A percentile compares a stretch with the other conserved stretches of the same genome.
Evolutionary conservation across 1,140 invertebrate species (phyloP).

Genomic region (Drosophila littoralis): DNA sequence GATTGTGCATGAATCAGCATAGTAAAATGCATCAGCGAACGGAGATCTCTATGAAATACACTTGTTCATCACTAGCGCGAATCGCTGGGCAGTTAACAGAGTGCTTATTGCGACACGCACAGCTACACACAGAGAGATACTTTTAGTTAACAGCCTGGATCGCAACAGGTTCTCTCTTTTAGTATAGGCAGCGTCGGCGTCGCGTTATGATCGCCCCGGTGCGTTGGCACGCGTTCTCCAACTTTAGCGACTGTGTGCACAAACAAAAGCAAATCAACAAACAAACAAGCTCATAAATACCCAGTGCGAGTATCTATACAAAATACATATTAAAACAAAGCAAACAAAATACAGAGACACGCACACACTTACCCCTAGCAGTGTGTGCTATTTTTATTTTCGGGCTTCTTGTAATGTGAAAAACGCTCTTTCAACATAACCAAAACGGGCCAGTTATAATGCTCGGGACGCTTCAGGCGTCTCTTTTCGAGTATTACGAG

Average conservation of each 20-base stretch:
- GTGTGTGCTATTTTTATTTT: slow-evolving; percentile 45
- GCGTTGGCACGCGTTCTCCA: slow-evolving; percentile 18
- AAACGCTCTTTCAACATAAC: slow-evolving; percentile 1
- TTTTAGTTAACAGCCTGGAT: slow-evolving; percentile 27
- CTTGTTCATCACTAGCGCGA: neutral
- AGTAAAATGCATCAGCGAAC: neutral
- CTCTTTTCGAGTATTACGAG: slow-evolving; percentile 9
- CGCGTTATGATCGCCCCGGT: slow-evolving; percentile 48
- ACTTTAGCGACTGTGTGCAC: slow-evolving; percentile 11
- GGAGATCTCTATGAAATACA: neutral
- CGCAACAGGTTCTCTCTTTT: slow-evolving; percentile 34
- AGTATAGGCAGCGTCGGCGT: slow-evolving; percentile 51
- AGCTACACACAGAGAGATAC: neutral
- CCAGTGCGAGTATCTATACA: slow-evolving; percentile 17
- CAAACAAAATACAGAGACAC: neutral
- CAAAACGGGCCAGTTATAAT: slow-evolving; percentile 41
- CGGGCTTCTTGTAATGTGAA: slow-evolving; percentile 49
- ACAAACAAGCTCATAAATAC: slow-evolving; percentile 36
- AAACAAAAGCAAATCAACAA: slow-evolving; percentile 15
- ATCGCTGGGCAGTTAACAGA: slow-evolving; percentile 20
- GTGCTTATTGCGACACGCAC: slow-evolving; percentile 6
- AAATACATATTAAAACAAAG: slow-evolving; percentile 25
- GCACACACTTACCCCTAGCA: neutral
- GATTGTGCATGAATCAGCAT: neutral
- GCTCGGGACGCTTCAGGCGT: slow-evolving; percentile 25